Base-by-base conservation (phyloP, 1,140 invertebrate genomes). In the Pantala flavescens region DNA sequence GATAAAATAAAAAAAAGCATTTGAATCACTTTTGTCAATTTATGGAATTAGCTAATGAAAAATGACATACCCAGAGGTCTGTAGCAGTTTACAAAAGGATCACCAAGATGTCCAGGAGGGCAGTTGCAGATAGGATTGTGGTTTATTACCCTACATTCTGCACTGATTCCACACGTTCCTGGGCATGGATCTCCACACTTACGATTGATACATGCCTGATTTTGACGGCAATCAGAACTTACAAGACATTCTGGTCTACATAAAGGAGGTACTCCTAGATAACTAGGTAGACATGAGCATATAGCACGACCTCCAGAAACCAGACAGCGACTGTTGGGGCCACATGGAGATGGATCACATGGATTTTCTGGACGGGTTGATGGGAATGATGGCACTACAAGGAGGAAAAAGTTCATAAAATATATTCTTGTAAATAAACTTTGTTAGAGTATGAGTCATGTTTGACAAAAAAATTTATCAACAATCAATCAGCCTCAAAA, bases 41-140 rank as follows among this genome's bases (percentile, higher is more conserved):
- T 36, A 36, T 9, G 9, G 28, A 36, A 5, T 9, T 36, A n/a
- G n/a, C n/a, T n/a, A n/a, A n/a, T 36, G 3, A 36, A 36, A 36
- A 36, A 9, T 5, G 28, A 36, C 28, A 36, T 36, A 36, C 28
- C 28, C 9, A 36, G 28, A 36, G 28, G 28, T 36, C 28, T 36
- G 28, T 85, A 84, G 78, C 94, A 95, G 70, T 86, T 88, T 21
- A 88, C 85, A 78, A 93, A 94, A 42, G 93, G 92, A 88, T 95
- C 91, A 24, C 93, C 93, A 76, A 88, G 86, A 80, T 88, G 86
- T 49, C 88, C 89, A n/a, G 85, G 81, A 24, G 89, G 86, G 82
- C 93, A 95, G 70, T 86, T 90, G 79, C 92, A 94, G 75, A 93
- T 89, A 2, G 92, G 78, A 81, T 93, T 93, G 79, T 93, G 92